These are phyloP conservation scores for Salvelinus namaycush DNA, from an alignment of 2,113 vertebrate genomes.

Conservation along the genomic window DNA sequence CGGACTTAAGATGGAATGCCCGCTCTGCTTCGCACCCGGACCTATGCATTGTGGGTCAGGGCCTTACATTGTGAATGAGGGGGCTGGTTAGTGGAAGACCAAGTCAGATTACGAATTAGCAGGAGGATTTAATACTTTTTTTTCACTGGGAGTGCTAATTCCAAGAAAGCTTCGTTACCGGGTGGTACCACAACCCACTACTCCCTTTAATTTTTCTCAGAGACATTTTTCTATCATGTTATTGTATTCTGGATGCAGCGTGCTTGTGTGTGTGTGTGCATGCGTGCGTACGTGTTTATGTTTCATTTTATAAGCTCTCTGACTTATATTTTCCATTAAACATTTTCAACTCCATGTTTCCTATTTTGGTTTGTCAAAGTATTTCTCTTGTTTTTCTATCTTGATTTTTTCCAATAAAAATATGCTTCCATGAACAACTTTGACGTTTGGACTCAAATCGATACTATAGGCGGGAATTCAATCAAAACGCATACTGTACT, in stretches of 20 bases:
- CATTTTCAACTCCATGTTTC: background rate
- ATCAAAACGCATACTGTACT: too few species aligned
- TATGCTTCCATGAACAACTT: background rate
- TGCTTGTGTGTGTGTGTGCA: too few species aligned
- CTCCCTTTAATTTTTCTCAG: slow-evolving; percentile 1
- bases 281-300: background rate
- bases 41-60: slow-evolving; percentile 85
- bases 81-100: slow-evolving; percentile 33
- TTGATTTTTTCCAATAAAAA: slow-evolving; percentile 40
- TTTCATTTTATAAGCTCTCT: too few species aligned
- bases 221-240: background rate
- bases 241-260: background rate
- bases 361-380: background rate
- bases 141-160: slow-evolving; percentile 46
- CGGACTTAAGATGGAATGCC: slow-evolving; percentile 66
- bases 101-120: slow-evolving; percentile 74
- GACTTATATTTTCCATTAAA: too few species aligned
- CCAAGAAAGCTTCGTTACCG: slow-evolving; percentile 25
- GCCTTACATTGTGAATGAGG: slow-evolving; percentile 80
- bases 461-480: too few species aligned
- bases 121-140: slow-evolving; percentile 61
- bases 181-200: slow-evolving; percentile 4
- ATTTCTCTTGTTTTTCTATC: background rate
- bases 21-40: slow-evolving; percentile 77
- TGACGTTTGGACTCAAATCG: background rate